Base-by-base conservation (phyloP, 92 coral and sea anemone species). In the Blastomussa wellsi region DNA sequence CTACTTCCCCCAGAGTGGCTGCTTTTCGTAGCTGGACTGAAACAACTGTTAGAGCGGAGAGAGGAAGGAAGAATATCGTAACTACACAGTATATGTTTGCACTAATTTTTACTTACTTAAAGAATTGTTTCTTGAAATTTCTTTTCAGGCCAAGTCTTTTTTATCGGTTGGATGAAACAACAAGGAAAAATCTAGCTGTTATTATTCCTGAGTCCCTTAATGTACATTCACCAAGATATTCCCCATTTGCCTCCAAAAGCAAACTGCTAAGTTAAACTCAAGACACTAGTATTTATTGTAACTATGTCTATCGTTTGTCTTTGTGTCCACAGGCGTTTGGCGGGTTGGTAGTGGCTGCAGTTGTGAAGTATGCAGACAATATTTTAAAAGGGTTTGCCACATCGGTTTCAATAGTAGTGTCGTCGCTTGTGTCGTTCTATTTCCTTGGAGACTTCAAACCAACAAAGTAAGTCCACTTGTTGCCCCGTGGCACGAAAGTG, bases 281-380 rank as follows among this genome's bases (percentile, higher is more conserved):
- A 36, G 14, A 17, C 49, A 35, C 41, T 2, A 36, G 13, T 32
- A 20, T 12, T 38, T 24, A 5, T 72, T 22, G 31, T 6, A 19
- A 38, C 22, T 3, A 0, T 5, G 16, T 72, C 39, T n/a, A 15
- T 17, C 4, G 1, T 72, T 28, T 74, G 37, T 79, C 22, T 15
- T 60, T 64, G 42, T 22, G 26, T 85, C 80, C 17, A 1, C 80
- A 97, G 99, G 99, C 99, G 57, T 97, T 97, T 86, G 98, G 98
- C 44, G 99, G 99, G 65, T 89, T 97, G 72, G 97, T 97, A 16
- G 93, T 97, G 16, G 99, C 99, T 15, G 94, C 98, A 19, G 99
- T 97, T 36, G 99, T 97, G 55, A 97, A 97, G 91, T 97, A 97
- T 85, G 99, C 99, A 20, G 99, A 97, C 89, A 97, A 97, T 74